A percentile compares a stretch with the other conserved stretches of the same genome.
These are phyloP conservation scores for Idris sp. DNA, from an alignment of 1,140 invertebrate genomes.

Conservation along the genomic window DNA sequence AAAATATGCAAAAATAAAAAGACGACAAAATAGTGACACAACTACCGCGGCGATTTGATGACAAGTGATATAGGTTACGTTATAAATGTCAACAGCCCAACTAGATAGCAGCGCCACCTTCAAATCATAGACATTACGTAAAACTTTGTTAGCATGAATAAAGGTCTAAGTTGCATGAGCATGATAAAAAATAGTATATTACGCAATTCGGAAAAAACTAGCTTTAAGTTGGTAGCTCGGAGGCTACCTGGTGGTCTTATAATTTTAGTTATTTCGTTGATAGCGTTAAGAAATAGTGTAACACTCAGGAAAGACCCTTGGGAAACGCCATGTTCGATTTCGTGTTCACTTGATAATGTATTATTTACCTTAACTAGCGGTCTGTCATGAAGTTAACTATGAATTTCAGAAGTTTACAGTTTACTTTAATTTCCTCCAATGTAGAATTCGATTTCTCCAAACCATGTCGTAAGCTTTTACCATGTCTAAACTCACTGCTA, in stretches of 20 bases:
- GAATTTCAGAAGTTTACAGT: conserved; percentile 24
- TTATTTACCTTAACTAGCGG: conserved; percentile 17
- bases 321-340: conserved; percentile 19
- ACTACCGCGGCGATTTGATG: too few species aligned
- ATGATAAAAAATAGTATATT: too few species aligned
- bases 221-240: too few species aligned
- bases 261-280: not conserved
- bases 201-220: too few species aligned
- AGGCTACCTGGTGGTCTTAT: not conserved
- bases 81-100: too few species aligned
- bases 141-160: too few species aligned
- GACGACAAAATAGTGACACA: too few species aligned
- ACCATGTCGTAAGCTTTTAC: conserved; percentile 1
- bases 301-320: not conserved
- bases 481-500: not conserved
- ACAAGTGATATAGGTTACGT: too few species aligned
- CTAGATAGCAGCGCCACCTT: too few species aligned
- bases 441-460: conserved; percentile 16
- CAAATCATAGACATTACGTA: too few species aligned
- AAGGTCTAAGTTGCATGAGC: too few species aligned
- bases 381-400: conserved; percentile 35
- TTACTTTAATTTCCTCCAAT: conserved; percentile 17
- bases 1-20: too few species aligned
- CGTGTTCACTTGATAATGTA: not conserved
- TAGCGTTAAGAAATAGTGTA: not conserved